A percentile compares a stretch with the other conserved stretches of the same genome.
phyloP scores from a whole-genome alignment of 2,888 invertebrate species.

The Fissipunctia ypsillon region DNA sequence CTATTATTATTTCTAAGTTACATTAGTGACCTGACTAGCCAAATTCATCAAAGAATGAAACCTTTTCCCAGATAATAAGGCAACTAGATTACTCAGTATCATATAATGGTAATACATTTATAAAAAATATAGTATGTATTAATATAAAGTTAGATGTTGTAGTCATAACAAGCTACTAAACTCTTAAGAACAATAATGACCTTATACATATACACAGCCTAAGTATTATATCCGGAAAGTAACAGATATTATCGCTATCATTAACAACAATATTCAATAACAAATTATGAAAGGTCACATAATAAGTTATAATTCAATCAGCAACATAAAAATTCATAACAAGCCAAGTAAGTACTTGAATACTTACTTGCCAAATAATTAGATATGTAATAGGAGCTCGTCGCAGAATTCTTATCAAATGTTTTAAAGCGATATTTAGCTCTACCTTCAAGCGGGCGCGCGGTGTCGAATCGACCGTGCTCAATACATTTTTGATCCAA shows the following conservation, averaged over 20 bases:
- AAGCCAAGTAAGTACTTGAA: slow-evolving; percentile 16
- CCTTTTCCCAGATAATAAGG: background rate
- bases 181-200: slow-evolving; percentile 29
- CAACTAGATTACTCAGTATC: background rate
- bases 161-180: slow-evolving; percentile 1
- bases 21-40: background rate
- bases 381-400: slow-evolving; percentile 18
- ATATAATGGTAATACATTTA: background rate
- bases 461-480: no score
- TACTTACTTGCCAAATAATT: slow-evolving; percentile 26
- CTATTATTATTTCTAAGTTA: slow-evolving; percentile 2
- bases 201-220: slow-evolving; percentile 45
- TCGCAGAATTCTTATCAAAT: slow-evolving; percentile 25
- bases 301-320: slow-evolving; percentile 48
- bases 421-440: slow-evolving; percentile 6
- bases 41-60: slow-evolving; percentile 1
- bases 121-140: no score
- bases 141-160: background rate
- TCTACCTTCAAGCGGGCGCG: no score
- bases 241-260: slow-evolving; percentile 76
- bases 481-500: no score
- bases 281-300: slow-evolving; percentile 68
- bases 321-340: slow-evolving; percentile 45
- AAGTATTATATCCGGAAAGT: slow-evolving; percentile 79
- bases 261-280: slow-evolving; percentile 60